These are phyloP conservation scores for Hippocampus kuda DNA, from an alignment of 2,797 vertebrate species.

Conservation along the genomic window DNA sequence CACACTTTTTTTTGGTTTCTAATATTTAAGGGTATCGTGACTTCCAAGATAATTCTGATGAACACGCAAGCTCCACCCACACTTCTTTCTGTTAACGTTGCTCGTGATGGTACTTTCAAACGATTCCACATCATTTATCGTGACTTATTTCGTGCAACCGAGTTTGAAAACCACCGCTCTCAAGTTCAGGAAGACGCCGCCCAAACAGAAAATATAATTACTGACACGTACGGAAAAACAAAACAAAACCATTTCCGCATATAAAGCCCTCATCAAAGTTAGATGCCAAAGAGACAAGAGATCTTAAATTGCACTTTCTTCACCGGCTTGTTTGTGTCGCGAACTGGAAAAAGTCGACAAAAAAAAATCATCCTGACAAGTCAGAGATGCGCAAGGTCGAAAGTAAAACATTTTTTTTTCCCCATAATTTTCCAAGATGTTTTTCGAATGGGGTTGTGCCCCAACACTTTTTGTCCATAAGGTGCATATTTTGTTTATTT, in stretches of 20 bases:
- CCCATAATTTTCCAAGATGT: neutral
- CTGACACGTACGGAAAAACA: neutral
- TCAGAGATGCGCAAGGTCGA: neutral
- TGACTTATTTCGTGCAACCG: too few species aligned
- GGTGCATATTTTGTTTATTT: too few species aligned
- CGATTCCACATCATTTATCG: neutral
- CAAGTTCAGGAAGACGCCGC: neutral
- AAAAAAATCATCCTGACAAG: neutral
- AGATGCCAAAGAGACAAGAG: slow-evolving; percentile 9
- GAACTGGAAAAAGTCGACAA: slow-evolving; percentile 5
- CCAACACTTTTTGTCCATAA: too few species aligned
- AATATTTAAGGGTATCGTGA: too few species aligned
- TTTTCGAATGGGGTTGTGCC: neutral
- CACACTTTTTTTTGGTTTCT: too few species aligned
- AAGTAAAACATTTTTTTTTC: neutral
- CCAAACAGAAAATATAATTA: neutral
- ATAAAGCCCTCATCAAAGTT: slow-evolving; percentile 23
- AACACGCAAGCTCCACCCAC: too few species aligned
- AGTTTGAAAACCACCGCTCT: neutral
- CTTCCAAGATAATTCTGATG: too few species aligned
- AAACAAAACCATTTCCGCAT: neutral
- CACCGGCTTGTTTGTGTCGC: neutral
- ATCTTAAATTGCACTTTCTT: slow-evolving; percentile 12
- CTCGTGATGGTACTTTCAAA: too few species aligned
- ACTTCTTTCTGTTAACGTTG: too few species aligned